Base-by-base conservation (phyloP, 2,888 invertebrate genomes). In the Romanomermis culicivorax region DNA sequence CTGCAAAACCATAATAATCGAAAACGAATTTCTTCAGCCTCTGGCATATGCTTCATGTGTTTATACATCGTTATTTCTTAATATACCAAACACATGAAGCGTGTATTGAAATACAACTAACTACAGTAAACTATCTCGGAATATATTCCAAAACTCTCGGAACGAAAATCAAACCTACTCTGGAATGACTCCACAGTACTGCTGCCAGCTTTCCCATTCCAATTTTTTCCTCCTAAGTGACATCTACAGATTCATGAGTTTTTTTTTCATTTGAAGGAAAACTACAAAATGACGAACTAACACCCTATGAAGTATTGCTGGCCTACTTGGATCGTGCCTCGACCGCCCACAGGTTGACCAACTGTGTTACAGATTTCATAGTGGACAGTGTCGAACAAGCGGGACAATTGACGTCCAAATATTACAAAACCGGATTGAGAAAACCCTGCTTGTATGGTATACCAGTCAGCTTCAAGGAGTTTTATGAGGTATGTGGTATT, bases 401-500 rank as follows among this genome's bases (percentile, higher is more conserved):
- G 27, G 11, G 23, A 29, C 11, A 49, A 27, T 49, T 49, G 50
- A 23, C 7, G 3, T 11, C 11, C 3, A 25, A 25, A 27, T 49
- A 27, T 49, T 25, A 29, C 26, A 25, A 29, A 14, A 23, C 27
- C 29, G 36, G 36, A 7, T 7, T n/a, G 17, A 20, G 27, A 29
- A 49, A 49, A 27, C 50, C 50, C 11, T 20, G 11, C 11, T 27
- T 49, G 25, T 49, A 27, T 29, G 50, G 50, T 14, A 49, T 49
- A n/a, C 50, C 50, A 29, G 20, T 49, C 26, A 49, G 50, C 29
- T 7, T 49, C 11, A 49, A 49, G 27, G 50, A 49, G 27, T 17
- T 11, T 27, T n/a, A 27, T 27, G 7, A 29, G 29, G 26, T 49
- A 23, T 7, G 7, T 49, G 23, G 47, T 11, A 11, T 11, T 17